phyloP scores from a whole-genome alignment of 2,888 invertebrate genomes.

The Amphipoea lucens region DNA sequence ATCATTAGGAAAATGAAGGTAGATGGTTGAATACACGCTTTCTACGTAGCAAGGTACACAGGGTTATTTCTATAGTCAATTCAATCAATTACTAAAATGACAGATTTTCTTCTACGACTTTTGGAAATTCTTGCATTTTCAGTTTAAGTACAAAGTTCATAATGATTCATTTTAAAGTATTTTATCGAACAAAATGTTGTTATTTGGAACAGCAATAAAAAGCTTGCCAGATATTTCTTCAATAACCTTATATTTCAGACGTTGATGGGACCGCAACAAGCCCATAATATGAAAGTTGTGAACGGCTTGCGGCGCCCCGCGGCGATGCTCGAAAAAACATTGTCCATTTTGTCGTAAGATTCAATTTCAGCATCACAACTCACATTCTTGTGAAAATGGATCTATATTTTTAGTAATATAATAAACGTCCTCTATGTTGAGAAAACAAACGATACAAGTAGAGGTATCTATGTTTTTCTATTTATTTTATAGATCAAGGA shows the following conservation, averaged over 20 bases:
- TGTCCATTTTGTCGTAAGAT: slow-evolving; percentile 52
- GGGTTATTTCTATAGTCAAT: no score
- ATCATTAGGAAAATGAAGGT: neutral
- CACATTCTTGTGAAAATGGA: slow-evolving; percentile 51
- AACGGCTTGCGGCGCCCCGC: slow-evolving; percentile 49
- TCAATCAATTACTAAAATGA: neutral
- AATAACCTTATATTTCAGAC: slow-evolving; percentile 40
- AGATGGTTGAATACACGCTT: neutral
- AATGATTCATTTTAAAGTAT: neutral
- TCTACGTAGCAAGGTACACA: neutral
- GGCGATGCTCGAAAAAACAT: slow-evolving; percentile 59
- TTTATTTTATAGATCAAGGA: slow-evolving; percentile 10
- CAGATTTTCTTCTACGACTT: neutral
- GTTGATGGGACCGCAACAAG: slow-evolving; percentile 39
- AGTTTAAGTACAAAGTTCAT: no score
- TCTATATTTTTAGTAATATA: slow-evolving; percentile 40
- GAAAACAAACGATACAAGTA: slow-evolving; percentile 8
- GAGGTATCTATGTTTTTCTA: neutral
- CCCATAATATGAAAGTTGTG: slow-evolving; percentile 55
- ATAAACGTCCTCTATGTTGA: slow-evolving; percentile 39
- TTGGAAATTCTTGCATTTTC: neutral
- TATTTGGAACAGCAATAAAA: slow-evolving; percentile 8
- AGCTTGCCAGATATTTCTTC: slow-evolving; percentile 24
- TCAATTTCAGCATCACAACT: slow-evolving; percentile 55
- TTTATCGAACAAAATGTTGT: neutral